These are phyloP conservation scores for Eremophila alpestris DNA, from an alignment of 2,797 vertebrate genomes.

Conservation along the genomic window DNA sequence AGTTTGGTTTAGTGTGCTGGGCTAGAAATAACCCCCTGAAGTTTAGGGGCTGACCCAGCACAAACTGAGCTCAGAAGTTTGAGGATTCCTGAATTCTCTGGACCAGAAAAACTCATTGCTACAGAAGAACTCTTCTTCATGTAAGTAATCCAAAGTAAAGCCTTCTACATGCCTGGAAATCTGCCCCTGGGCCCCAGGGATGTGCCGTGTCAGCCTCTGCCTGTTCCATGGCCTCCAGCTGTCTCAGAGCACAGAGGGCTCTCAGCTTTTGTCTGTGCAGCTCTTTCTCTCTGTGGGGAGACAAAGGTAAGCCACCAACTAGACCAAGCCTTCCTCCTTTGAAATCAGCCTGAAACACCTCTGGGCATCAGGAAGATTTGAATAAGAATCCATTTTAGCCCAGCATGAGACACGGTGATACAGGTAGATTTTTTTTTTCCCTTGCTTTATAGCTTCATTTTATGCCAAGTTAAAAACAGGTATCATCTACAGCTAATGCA, in stretches of 20 bases:
- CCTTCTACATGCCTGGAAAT: neutral
- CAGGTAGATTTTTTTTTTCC: neutral
- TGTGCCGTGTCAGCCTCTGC: neutral
- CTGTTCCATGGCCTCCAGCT: neutral
- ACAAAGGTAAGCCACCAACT: neutral
- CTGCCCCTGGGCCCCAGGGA: neutral
- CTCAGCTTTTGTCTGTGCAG: neutral
- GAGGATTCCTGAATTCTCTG: neutral
- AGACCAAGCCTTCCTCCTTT: neutral
- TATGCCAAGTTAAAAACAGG: neutral
- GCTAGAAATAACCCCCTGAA: neutral
- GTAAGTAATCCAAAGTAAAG: neutral
- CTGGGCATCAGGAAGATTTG: neutral
- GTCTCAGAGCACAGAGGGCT: neutral
- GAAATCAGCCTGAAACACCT: neutral
- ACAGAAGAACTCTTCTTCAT: neutral
- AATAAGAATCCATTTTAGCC: neutral
- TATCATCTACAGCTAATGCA: neutral
- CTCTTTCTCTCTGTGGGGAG: neutral
- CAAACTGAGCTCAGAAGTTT: neutral
- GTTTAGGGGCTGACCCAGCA: neutral
- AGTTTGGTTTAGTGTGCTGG: neutral
- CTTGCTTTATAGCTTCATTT: neutral
- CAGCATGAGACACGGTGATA: neutral
- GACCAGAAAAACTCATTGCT: neutral